Conservation (phyloP, 2,888 invertebrate genomes). For the Caenorhabditis imperialis region DNA sequence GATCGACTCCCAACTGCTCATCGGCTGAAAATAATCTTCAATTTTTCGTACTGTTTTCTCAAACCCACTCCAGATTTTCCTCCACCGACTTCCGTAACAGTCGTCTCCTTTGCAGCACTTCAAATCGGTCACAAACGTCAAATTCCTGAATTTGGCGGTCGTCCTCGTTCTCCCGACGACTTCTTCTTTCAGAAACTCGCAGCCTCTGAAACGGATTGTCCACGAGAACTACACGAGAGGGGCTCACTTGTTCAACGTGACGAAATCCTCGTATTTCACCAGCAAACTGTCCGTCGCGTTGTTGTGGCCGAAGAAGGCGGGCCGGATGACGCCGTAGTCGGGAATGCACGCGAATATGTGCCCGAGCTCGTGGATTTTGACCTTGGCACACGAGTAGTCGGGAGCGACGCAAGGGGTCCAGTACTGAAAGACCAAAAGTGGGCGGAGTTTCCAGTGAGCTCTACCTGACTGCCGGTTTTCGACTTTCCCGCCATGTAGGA, state of each 20-base stretch:
- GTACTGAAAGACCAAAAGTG: conserved; percentile 15
- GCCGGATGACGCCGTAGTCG: conserved; percentile 16
- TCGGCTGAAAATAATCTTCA: conserved; percentile 23
- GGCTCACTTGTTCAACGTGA: conserved; percentile 9
- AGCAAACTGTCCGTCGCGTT: not conserved
- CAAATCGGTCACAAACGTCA: conserved; percentile 23
- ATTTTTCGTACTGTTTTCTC: too few relatives aligned
- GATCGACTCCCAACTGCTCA: not conserved
- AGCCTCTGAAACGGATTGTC: conserved; percentile 13
- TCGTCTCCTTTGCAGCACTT: conserved; percentile 18
- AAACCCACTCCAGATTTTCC: conserved; percentile 15
- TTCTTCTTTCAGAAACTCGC: not conserved
- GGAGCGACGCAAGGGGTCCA: conserved; percentile 13
- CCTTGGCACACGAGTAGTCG: conserved; percentile 24
- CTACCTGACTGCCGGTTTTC: conserved; percentile 3
- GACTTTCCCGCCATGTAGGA: not conserved
- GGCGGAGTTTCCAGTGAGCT: too few relatives aligned
- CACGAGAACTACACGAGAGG: not conserved
- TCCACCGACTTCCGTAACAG: conserved; percentile 15
- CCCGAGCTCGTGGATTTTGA: not conserved
- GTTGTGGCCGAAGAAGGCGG: conserved; percentile 6
- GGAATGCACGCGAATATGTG: conserved; percentile 18
- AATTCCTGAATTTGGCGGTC: conserved; percentile 7
- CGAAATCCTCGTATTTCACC: not conserved
- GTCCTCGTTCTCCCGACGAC: not conserved